A percentile compares a stretch with the other conserved stretches of the same genome.
Evolutionary conservation across 2,888 invertebrate species (phyloP).

Genomic region (Chrysolina haemoptera): DNA sequence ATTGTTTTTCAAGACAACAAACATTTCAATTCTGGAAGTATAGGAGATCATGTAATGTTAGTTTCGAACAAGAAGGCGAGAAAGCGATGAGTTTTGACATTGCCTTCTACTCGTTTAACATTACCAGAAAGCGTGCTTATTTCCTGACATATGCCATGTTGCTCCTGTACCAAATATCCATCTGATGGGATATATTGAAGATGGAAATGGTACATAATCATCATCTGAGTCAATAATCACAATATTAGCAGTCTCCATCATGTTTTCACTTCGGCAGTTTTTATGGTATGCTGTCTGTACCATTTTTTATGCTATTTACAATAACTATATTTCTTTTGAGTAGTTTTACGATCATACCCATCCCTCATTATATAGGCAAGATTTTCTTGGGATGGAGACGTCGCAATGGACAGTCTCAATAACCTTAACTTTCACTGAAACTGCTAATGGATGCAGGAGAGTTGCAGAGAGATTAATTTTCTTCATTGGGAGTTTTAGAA

Average conservation of each 20-base stretch:
- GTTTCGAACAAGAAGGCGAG: too few species aligned
- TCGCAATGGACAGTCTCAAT: background rate
- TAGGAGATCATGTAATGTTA: too few species aligned
- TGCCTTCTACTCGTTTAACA: too few species aligned
- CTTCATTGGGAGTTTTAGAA: background rate
- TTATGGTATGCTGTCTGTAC: background rate
- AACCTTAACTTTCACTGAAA: background rate
- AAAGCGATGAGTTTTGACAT: too few species aligned
- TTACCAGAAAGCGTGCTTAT: background rate
- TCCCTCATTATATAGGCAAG: background rate
- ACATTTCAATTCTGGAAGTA: too few species aligned
- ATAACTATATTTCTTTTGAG: background rate
- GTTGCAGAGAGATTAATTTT: too few species aligned
- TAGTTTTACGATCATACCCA: too few species aligned
- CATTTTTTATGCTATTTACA: background rate
- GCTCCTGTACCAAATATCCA: slow-evolving; percentile 14
- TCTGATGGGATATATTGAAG: background rate
- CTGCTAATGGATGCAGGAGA: too few species aligned
- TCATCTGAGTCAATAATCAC: background rate
- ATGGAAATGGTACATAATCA: background rate
- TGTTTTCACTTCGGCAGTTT: background rate
- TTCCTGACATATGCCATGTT: slow-evolving; percentile 8
- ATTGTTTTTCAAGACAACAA: too few species aligned
- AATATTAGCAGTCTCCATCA: background rate
- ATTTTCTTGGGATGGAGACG: background rate